Evolutionary conservation across 2,888 invertebrate species (phyloP), one percentile per base, ranked within the genome.

Genomic region (Andrena marginata): DNA sequence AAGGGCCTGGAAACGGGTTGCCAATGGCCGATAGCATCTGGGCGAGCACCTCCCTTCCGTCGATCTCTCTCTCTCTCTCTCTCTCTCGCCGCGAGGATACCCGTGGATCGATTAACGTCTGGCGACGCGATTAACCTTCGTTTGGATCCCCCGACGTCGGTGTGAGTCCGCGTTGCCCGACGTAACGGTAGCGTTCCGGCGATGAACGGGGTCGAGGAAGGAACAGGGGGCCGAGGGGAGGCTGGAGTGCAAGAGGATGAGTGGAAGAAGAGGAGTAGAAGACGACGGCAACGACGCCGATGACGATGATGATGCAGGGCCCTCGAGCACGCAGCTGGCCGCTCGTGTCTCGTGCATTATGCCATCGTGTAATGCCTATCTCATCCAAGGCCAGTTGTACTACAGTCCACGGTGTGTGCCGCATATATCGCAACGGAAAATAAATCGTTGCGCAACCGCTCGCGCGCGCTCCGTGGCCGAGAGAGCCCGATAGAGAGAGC

Each of bases 341-440:
- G 67, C 73, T 65, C 83, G 87, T 79, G 86, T 87, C 87, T 82
- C 85, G 89, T 90, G 90, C 91, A 92, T 93, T 93, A 93, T 93
- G 91, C 91, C 92, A 92, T 92, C 92, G 91, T 85, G 91, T 90
- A 91, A 91, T 89, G 92, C 89, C 92, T 92, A 90, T 92, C 90
- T 89, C 89, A 92, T 90, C 90, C 93, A 93, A 94, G 93, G 94
- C 91, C 93, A 92, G 91, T 92, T 93, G 90, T 93, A 93, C 93
- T 93, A 92, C 92, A 90, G 88, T 91, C 80, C 76, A 67, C 74
- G 81, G 71, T 83, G 80, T 84, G 88, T 80, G 86, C 87, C 81
- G 72, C 60, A 48, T 80, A 82, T 90, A 89, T 89, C 86, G 90
- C 92, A 85, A 87, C 86, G 92, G 91, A 93, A 93, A 93, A 93